Base-by-base conservation (phyloP, 2,797 vertebrate species). In the Epinephelus malabaricus region DNA sequence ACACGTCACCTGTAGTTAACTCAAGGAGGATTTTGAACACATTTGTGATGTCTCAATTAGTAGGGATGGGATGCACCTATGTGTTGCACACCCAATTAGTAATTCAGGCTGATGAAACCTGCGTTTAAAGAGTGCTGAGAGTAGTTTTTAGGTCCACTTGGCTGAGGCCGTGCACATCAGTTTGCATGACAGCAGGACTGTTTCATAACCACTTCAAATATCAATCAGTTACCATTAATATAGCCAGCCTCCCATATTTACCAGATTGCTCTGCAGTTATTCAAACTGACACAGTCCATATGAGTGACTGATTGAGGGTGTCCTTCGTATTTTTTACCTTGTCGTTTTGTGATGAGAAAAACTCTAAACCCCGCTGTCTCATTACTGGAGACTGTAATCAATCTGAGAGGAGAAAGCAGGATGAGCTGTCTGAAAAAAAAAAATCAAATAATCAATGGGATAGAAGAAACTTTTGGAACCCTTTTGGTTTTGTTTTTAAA, bases 271-370 rank as follows among this genome's bases (percentile, higher is more conserved):
- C 54, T 56, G 79, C 86, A 83, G 54, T 81, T 88, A 89, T 79
- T 88, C 73, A 89, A 78, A 83, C 75, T 83, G 87, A 88, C 87
- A 88, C 60, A 63, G 79, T 83, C 83, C 83, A 82, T 70, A 77
- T 60, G 54, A 88, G 81, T 75, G 88, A 86, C 76, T 82, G 84
- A 90, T 78, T 76, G 82, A 82, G 63, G 54, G 40, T 53, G 69
- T 86, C 76, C 69, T 76, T 86, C 76, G 81, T 78, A 79, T 82
- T 82, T 88, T 78, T 78, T 77, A 71, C 49, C 74, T 79, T 79
- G 83, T 85, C 71, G 27, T 56, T 68, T 61, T 83, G 67, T 73
- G 72, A 83, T 71, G 81, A 85, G 77, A 82, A 82, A 82, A 81
- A 46, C 56, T 79, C 23, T 53, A 71, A 82, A 65, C 69, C 30